Conservation (phyloP, 64 coral and sea anemone species). For the Actinia tenebrosa region DNA sequence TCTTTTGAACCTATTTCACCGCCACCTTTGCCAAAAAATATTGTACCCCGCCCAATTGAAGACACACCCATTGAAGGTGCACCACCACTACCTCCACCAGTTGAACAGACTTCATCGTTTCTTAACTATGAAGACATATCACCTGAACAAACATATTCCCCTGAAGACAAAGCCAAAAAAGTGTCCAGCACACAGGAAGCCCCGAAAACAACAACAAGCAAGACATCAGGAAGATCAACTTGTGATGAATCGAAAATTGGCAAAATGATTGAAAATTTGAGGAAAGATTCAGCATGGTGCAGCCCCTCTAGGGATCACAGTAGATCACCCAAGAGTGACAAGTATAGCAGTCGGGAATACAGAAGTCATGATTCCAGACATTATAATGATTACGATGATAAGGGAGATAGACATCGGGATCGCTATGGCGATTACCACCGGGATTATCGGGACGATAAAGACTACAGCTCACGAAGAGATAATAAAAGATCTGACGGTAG, state of each 20-base stretch:
- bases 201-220: neutral
- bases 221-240: neutral
- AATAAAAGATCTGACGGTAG: slow-evolving; percentile 4
- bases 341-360: slow-evolving; percentile 23
- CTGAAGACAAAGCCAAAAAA: slow-evolving; percentile 14
- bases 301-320: slow-evolving; percentile 52
- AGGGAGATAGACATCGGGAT: neutral
- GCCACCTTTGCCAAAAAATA: slow-evolving; percentile 54
- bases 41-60: slow-evolving; percentile 23
- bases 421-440: neutral
- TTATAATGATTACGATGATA: slow-evolving; percentile 29
- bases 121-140: slow-evolving; percentile 88
- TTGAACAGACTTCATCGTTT: slow-evolving; percentile 48
- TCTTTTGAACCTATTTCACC: slow-evolving; percentile 96
- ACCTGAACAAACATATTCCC: slow-evolving; percentile 68
- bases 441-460: slow-evolving; percentile 11
- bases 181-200: neutral
- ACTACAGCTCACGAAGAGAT: neutral
- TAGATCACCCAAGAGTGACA: slow-evolving; percentile 55
- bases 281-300: slow-evolving; percentile 46
- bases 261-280: slow-evolving; percentile 54
- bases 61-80: slow-evolving; percentile 11
- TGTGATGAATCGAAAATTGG: slow-evolving; percentile 53
- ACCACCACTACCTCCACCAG: slow-evolving; percentile 50
- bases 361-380: slow-evolving; percentile 53